Evolutionary conservation across 53 echinoderm and acorn worm species (phyloP).

Genomic region (Paelopatides confundens): DNA sequence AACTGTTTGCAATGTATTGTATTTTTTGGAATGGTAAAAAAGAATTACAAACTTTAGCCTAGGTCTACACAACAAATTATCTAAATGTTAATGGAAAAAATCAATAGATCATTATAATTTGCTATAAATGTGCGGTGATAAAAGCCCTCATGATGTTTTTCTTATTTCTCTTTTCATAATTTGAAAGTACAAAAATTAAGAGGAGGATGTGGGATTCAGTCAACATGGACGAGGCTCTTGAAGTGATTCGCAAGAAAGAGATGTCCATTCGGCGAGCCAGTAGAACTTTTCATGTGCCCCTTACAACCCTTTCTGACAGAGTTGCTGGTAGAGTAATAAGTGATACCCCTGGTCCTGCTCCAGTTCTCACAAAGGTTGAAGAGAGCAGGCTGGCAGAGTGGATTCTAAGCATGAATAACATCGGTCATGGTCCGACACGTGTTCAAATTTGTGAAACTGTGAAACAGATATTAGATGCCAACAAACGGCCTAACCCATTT

Average conservation of each 20-base stretch:
- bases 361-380: slow-evolving; percentile 31
- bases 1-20: no score
- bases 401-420: slow-evolving; percentile 22
- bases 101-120: no score
- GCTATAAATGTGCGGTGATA: no score
- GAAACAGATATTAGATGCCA: slow-evolving; percentile 19
- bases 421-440: slow-evolving; percentile 35
- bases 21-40: no score
- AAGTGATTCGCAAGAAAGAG: background rate
- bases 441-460: slow-evolving; percentile 8
- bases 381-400: slow-evolving; percentile 18
- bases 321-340: slow-evolving; percentile 8
- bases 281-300: slow-evolving; percentile 10
- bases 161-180: background rate
- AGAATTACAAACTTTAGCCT: no score
- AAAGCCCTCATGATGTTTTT: background rate
- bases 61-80: no score
- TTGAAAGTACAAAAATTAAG: slow-evolving; percentile 3
- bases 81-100: no score
- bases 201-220: slow-evolving; percentile 15
- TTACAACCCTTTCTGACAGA: slow-evolving; percentile 17
- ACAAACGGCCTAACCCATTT: slow-evolving; percentile 39
- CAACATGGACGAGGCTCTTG: slow-evolving; percentile 14
- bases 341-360: slow-evolving; percentile 1
- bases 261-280: slow-evolving; percentile 29